Conservation (phyloP, 53 echinoderm and acorn worm genomes). For the Mesocentrotus franciscanus region DNA sequence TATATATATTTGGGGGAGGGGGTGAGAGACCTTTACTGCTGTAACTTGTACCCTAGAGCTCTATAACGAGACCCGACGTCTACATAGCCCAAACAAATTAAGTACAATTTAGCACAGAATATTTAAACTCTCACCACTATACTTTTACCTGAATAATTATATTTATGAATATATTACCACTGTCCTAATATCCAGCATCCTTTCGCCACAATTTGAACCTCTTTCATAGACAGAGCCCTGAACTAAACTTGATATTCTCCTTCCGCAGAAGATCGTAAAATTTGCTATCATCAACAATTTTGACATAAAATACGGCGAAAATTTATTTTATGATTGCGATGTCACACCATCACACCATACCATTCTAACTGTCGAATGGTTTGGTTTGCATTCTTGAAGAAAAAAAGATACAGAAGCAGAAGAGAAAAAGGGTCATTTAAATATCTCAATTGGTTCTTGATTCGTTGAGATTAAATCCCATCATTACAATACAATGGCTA, state of each 20-base stretch:
- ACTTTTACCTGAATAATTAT: no score
- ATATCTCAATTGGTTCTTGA: neutral
- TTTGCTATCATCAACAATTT: neutral
- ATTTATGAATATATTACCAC: no score
- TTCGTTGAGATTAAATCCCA: neutral
- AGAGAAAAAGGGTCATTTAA: neutral
- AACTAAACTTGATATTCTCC: neutral
- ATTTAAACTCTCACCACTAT: no score
- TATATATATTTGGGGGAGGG: no score
- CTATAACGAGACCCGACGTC: no score
- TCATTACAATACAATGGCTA: constrained; percentile 7
- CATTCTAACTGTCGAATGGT: neutral
- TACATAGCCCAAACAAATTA: no score
- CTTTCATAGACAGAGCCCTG: neutral
- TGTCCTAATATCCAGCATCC: no score
- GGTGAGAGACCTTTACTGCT: no score
- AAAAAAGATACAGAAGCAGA: no score
- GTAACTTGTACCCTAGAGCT: no score
- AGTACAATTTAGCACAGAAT: no score
- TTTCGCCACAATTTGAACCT: neutral
- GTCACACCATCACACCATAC: neutral
- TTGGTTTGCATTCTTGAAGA: no score
- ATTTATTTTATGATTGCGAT: neutral
- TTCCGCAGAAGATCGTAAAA: neutral
- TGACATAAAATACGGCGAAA: neutral